Evolutionary conservation across 2,113 vertebrate species (phyloP), one percentile per base, ranked within the genome.

Genomic region (Hemibagrus wyckioides): DNA sequence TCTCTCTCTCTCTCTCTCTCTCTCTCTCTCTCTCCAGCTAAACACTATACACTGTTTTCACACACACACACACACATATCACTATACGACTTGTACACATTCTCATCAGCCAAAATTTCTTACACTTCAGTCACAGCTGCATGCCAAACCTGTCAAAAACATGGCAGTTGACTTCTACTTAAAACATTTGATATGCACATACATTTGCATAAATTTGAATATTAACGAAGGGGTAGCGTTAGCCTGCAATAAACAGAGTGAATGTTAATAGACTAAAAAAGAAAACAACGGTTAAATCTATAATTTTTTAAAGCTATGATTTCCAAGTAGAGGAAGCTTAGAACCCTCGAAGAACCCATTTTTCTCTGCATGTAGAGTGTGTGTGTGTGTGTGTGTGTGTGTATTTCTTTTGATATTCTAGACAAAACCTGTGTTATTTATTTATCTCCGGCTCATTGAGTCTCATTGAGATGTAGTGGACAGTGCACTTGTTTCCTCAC

Each of bases 51-150:
- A 36, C 52, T 80, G 50, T 54, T 33, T 54, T 80, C 67, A 39
- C n/a, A 75, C 71, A 75, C 39, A 73, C 36, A 75, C 39, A 23
- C 71, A 75, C 73, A 48, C 73, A 76, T 44, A 76, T 11, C 36
- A 44, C 23, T 25, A 3, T 75, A 28, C 1, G 23, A 23, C 10
- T 48, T 48, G 10, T 48, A n/a, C 4, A 28, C 41, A 75, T 15
- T 4, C 23, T 11, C 21, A 17, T 28, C 69, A 41, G 33, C 19
- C 4, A 41, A 13, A 36, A 44, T 48, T 52, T 77, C 48, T 17
- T 52, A 52, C 44, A 77, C 48, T 77, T 77, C 48, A 3, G 2
- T 30, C 28, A 30, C 25, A 17, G n/a, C 4, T 30, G 14, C 13
- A 50, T 75, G 7, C 21, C 36, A 41, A 71, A 71, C 10, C 19